phyloP scores from a whole-genome alignment of 1,140 invertebrate species.

The Megalopta genalis region DNA sequence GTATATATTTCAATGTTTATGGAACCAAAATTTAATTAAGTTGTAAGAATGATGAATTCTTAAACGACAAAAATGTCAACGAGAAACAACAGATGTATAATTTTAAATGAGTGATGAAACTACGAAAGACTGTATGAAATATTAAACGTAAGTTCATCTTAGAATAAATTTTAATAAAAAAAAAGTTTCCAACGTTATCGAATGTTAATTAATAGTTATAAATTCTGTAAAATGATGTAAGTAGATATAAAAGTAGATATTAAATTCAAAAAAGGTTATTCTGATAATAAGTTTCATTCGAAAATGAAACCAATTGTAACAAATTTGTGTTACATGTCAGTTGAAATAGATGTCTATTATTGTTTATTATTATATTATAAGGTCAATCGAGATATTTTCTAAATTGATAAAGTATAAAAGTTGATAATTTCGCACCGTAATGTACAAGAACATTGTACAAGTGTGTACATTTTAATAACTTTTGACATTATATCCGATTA shows the following conservation, averaged over 20 bases:
- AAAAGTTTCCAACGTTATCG: background rate
- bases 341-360: background rate
- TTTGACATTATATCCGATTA: background rate
- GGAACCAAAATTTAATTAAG: conserved; percentile 4
- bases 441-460: background rate
- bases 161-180: background rate
- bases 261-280: background rate
- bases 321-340: background rate
- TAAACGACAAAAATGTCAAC: background rate
- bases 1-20: conserved; percentile 4
- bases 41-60: background rate
- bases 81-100: background rate
- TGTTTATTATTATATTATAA: background rate
- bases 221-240: background rate
- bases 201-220: background rate
- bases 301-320: background rate
- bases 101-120: background rate
- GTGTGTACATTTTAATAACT: background rate
- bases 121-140: background rate
- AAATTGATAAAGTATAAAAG: conserved; percentile 9
- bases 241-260: background rate
- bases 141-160: background rate
- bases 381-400: background rate
- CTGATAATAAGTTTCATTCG: background rate
- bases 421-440: background rate